Base-by-base conservation (phyloP, 1,140 invertebrate species). In the Microplitis mediator region DNA sequence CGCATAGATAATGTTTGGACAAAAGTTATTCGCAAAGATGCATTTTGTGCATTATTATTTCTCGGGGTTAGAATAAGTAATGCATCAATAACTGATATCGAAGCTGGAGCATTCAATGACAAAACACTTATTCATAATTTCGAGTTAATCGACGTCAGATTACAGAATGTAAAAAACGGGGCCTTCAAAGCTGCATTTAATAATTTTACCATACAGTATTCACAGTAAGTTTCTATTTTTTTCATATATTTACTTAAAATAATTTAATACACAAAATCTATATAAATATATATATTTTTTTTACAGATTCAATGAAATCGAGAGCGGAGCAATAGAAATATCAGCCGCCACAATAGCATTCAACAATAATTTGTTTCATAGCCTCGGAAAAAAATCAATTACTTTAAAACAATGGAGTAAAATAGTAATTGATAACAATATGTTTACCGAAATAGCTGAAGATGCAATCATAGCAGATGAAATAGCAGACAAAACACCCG, bases 11-110 rank as follows among this genome's bases (percentile, higher is more conserved):
- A 89, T 69, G 88, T 91, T 13, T 83, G 85, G 73, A 89, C 92
- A 2, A 81, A 85, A 31, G 84, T 82, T 2, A 89, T 94, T 14
- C 84, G 86, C 2, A 82, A 87, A 39, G 87, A 90, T 5, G 91
- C 92, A 1, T 93, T 94, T 78, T 89, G 88, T 51, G 90, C 91
- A 0, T 89, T 90, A 71, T 88, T 88, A 35, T 90, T 93, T 64
- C 88, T 89, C 72, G 86, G 87, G 56, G 88, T 94, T 3, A 85
- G 85, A 69, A 89, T 93, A 13, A 86, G 88, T 58, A 91, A 93
- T 78, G 89, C 90, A 23, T 88, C 89, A 1, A 88, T 94, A 51
- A 77, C 86, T 6, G 82, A 85, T 52, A 89, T 94, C 9, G 88
- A 91, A 79, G 81, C 86, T 5, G 89, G 89, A 31, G 91, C 93